Conservation (phyloP, 2,888 invertebrate genomes). For the Glyphotaelius pellucidus region DNA sequence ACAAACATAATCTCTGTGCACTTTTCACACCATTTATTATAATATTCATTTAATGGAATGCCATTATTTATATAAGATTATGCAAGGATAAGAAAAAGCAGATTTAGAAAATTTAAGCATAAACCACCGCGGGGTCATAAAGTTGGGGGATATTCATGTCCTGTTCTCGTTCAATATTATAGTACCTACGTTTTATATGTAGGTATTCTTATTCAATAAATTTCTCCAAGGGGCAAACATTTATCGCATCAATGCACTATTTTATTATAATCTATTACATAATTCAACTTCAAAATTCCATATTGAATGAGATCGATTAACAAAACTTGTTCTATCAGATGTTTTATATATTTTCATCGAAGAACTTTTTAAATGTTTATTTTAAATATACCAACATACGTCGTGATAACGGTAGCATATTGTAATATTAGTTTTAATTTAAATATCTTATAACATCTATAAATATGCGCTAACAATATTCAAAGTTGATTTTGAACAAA, state of each 20-base stretch:
- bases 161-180: neutral
- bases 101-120: neutral
- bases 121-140: neutral
- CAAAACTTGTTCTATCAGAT: conserved; percentile 23
- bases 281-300: conserved; percentile 37
- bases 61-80: neutral
- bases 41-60: neutral
- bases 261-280: conserved; percentile 4
- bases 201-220: neutral
- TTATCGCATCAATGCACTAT: conserved; percentile 5
- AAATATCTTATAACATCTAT: neutral
- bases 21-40: neutral
- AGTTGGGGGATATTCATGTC: neutral
- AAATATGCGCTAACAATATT: neutral
- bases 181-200: neutral
- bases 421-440: conserved; percentile 5
- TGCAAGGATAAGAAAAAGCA: neutral
- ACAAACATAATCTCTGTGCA: neutral
- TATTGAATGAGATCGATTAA: conserved; percentile 42
- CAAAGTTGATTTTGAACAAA: neutral
- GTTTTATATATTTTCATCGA: conserved; percentile 12
- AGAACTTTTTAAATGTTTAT: conserved; percentile 27
- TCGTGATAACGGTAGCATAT: neutral
- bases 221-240: neutral
- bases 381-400: neutral